Evolutionary conservation across 2,113 vertebrate species (phyloP), one percentile per base, ranked within the genome.

Genomic region (Sturnus vulgaris): DNA sequence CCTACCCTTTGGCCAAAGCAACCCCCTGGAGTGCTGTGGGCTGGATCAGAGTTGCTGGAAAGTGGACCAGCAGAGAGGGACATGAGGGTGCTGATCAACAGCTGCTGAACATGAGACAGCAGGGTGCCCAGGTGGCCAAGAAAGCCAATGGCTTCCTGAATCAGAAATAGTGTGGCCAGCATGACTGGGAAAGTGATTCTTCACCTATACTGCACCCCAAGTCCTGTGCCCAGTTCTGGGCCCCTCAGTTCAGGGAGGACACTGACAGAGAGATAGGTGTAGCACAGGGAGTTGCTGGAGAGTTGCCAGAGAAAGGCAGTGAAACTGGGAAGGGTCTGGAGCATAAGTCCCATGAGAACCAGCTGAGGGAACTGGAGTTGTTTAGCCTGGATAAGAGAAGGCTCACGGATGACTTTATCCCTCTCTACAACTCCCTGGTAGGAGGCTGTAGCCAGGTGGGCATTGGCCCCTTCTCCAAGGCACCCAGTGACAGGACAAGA

Each of bases 181-280:
- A 60, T 1, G 9, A 66, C 16, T 11, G 24, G n/a, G 16, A 23
- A 30, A 30, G 24, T 17, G 39, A 30, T 39, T 30, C 37, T 55
- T 61, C 2, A 11, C 21, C 40, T 61, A 11, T 31, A 22, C n/a
- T 0, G 0, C 30, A 31, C 11, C 17, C 31, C 4, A 18, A 18
- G 6, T 31, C 30, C 20, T 35, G 11, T 52, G 44, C 40, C 19
- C 44, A 13, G 27, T 61, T 76, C 25, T 42, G 47, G 25, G 47
- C 17, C 14, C 17, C 12, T 49, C 47, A 42, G 2, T 27, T 40
- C 47, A 35, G 25, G 25, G 22, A 56, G 3, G 18, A 22, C 21
- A 27, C 4, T 55, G 55, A 40, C 24, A 50, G 24, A 50, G 49
- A 49, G 49, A 15, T 13, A 50, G 49, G 23, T 25, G 49, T 27